A percentile compares a stretch with the other conserved stretches of the same genome.
These are phyloP conservation scores for Uria lomvia DNA, from an alignment of 2,113 vertebrate species.

Conservation along the genomic window DNA sequence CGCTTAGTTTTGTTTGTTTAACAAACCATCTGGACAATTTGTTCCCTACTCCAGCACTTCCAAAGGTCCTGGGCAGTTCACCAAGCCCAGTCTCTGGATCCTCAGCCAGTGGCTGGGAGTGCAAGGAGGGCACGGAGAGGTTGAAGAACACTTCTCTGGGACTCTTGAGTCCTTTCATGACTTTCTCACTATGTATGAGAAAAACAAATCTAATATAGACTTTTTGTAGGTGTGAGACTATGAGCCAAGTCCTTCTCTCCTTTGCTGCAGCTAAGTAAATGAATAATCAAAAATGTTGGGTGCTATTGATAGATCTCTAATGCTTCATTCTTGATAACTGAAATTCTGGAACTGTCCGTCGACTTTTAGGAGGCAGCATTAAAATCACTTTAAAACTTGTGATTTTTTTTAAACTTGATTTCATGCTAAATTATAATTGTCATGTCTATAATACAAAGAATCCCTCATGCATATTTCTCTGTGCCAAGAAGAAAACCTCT, in stretches of 20 bases:
- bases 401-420: not conserved
- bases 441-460: not conserved
- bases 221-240: not conserved
- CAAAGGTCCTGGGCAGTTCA: not conserved
- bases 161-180: not conserved
- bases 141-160: not conserved
- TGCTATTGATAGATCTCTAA: not conserved
- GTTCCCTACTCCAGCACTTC: not conserved
- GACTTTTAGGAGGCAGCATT: not conserved
- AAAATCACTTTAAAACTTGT: not conserved
- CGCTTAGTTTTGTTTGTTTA: not conserved
- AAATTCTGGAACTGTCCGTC: not conserved
- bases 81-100: not conserved
- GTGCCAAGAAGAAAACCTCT: not conserved
- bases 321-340: not conserved
- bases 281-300: not conserved
- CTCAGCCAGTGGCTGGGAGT: not conserved
- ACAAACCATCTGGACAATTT: not conserved
- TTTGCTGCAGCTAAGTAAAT: not conserved
- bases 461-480: not conserved
- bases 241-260: not conserved
- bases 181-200: not conserved
- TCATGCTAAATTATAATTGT: not conserved
- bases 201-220: not conserved
- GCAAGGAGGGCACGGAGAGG: not conserved